Evolutionary conservation across 2,797 vertebrate genomes (phyloP).

Genomic region (Pangasius macronema): DNA sequence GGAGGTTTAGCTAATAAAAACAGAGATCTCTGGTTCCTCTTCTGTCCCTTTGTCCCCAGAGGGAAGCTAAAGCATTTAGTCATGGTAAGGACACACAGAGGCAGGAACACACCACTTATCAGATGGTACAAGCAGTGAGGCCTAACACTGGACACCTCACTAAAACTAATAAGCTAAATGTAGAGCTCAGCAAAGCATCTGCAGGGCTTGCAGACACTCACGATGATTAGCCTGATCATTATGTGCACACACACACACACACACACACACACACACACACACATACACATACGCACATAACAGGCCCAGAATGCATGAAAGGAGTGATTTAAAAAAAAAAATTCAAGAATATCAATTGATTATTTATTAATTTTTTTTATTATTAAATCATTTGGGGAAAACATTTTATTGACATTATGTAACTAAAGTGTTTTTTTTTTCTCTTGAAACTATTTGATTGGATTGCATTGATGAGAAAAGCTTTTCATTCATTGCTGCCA

Average conservation of each 20-base stretch:
- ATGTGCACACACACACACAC: constrained; percentile 13
- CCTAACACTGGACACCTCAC: constrained; percentile 53
- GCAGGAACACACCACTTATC: constrained; percentile 50
- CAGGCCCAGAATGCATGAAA: neutral
- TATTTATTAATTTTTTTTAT: neutral
- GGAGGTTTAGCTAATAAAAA: constrained; percentile 36
- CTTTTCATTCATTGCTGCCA: neutral
- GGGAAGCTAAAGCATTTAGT: constrained; percentile 33
- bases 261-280: neutral
- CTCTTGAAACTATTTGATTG: neutral
- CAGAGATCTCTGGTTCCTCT: constrained; percentile 17
- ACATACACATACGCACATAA: neutral
- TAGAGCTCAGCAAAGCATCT: constrained; percentile 46
- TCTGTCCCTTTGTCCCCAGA: constrained; percentile 39
- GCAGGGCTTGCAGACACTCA: constrained; percentile 49
- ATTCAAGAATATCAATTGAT: neutral
- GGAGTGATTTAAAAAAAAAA: neutral
- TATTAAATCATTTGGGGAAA: neutral
- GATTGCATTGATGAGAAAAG: neutral
- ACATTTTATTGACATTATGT: neutral
- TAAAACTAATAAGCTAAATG: constrained; percentile 61
- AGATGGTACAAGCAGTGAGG: constrained; percentile 45
- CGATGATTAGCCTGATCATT: constrained; percentile 61
- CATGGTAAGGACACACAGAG: constrained; percentile 31
- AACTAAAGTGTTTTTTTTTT: neutral